Percentiles rank a stretch among this genome's conserved stretches.
Conservation (phyloP, 2,888 invertebrate genomes). For the Lamellibrachia columna region DNA sequence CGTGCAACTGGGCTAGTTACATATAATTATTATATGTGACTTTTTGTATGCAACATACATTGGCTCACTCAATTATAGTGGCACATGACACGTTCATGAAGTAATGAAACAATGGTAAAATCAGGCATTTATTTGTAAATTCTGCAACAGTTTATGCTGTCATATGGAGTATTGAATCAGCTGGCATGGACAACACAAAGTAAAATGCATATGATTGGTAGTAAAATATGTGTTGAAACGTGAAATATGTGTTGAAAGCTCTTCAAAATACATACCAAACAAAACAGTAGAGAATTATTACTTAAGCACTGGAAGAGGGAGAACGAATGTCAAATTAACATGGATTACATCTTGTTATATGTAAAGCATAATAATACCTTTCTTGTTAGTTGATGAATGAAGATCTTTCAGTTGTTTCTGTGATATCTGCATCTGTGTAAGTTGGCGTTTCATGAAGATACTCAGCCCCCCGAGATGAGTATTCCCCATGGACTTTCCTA, state of each 20-base stretch:
- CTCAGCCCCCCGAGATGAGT: background rate
- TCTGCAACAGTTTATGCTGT: background rate
- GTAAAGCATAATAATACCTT: background rate
- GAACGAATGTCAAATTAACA: too few species aligned
- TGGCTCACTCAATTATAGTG: background rate
- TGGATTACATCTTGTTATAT: too few species aligned
- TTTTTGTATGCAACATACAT: background rate
- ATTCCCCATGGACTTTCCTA: background rate
- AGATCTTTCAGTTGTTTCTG: background rate
- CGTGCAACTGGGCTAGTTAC: too few species aligned
- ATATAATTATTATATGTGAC: background rate
- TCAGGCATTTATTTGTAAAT: background rate
- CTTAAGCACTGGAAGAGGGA: too few species aligned
- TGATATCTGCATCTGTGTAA: background rate
- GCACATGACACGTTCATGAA: background rate
- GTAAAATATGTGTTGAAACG: background rate
- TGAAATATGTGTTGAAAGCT: too few species aligned
- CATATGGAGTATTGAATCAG: background rate
- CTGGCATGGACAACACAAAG: background rate
- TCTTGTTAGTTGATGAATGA: background rate
- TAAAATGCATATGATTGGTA: background rate
- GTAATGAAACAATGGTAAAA: background rate
- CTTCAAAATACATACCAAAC: too few species aligned
- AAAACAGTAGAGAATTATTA: too few species aligned
- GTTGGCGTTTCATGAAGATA: background rate